Base-by-base conservation (phyloP, 64 coral and sea anemone species). In the Stichodactyla mertensii region DNA sequence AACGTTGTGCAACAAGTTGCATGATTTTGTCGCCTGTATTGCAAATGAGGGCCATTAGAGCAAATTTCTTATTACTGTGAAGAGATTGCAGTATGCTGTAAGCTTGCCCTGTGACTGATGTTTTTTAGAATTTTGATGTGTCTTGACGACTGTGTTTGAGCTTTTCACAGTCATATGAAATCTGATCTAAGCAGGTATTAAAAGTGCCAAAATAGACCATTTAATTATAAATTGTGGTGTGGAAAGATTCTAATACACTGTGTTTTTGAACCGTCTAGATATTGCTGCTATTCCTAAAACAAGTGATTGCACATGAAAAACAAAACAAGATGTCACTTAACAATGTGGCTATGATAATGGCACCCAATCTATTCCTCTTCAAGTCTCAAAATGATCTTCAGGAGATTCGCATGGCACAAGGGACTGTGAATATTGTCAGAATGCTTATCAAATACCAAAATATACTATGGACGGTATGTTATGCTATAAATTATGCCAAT, bases 401-500 rank as follows among this genome's bases (percentile, higher is more conserved):
- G 27, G 97, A 99, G 69, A 86, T 99, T 11, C 87, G 89, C 52
- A 92, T 88, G 78, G 97, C 97, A 0, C 93, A 95, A 62, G 93
- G 93, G 51, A 95, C 93, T 16, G 91, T 95, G 2, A 99, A 99
- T 45, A 90, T 95, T 83, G 93, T 99, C 5, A 88, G 93, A 82
- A 99, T 99, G 97, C 87, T 99, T 7, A 95, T 99, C 55, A 99
- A 99, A 61, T 99, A 99, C 86, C 97, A 99, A 23, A 71, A 93
- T 64, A 99, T 99, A 86, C 22, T 99, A 24, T 99, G 97, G 97
- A 99, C 93, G 88, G 97, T 99, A 74, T 89, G 97, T 89, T 0
- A 4, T 80, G 8, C 55, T 10, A 9, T 31, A 31, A 11, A 12
- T 26, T 31, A 27, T 31, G 7, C n/a, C 9, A 16, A 31, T 86